Evolutionary conservation across 2,888 invertebrate species (phyloP), one percentile per base, ranked within the genome.

Genomic region (Anagyrus pseudococci): DNA sequence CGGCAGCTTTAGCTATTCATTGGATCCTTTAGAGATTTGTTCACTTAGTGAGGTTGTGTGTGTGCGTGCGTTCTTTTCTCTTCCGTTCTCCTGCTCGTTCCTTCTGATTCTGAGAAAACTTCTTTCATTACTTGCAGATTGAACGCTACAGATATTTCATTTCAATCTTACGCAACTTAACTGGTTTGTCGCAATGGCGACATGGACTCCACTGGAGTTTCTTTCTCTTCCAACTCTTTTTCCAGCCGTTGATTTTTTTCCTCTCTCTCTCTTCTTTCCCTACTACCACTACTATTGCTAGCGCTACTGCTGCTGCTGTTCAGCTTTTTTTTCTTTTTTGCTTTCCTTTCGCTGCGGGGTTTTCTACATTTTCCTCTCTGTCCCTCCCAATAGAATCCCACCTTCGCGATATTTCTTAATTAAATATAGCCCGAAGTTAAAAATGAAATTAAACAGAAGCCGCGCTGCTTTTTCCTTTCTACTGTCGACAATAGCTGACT

Each of bases 381-480:
- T 26, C 23, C 37, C 19, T 29, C 41, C 47, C 48, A 19, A 46
- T 54, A 64, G 61, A 67, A 64, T 68, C 64, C 61, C 66, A 68
- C 72, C 70, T 71, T 66, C 64, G 70, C 69, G 72, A 75, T 76
- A 75, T 77, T 76, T 76, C 77, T 77, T 75, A 77, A 77, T 77
- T 77, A 77, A 77, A 77, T 74, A 71, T 72, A 74, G 71, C 72
- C 72, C 68, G 70, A 68, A 73, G 72, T 75, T 72, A 75, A 76
- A 75, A 76, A 74, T 75, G 72, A 74, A 77, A 77, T 76, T 74
- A 76, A 77, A 75, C 75, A 73, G 73, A 72, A 72, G 71, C 71
- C 69, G 66, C 69, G 67, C 44, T n/a, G 41, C 74, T 72, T 73
- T 73, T 71, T 67, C 56, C 63, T 71, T 73, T 64, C 70, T 70